Evolutionary conservation across 2,797 vertebrate genomes (phyloP).

Genomic region (Lutjanus argentimaculatus): DNA sequence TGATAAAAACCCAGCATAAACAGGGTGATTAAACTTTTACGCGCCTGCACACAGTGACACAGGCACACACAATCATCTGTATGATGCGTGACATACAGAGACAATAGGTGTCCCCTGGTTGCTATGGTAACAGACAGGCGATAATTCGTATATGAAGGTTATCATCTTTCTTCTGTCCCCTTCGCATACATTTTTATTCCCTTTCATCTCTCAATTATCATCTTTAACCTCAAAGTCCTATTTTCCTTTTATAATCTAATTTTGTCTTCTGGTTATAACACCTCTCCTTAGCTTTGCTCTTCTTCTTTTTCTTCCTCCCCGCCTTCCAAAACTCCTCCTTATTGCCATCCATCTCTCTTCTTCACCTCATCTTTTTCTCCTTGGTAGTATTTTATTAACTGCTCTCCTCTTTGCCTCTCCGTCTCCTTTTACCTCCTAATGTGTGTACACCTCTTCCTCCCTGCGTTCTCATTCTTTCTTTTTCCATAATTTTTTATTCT

Average conservation of each 20-base stretch:
- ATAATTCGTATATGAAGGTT: conserved; percentile 45
- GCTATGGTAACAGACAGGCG: conserved; percentile 42
- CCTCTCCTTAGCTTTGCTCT: background rate
- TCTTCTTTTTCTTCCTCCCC: background rate
- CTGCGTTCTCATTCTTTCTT: background rate
- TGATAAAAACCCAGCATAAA: conserved; percentile 17
- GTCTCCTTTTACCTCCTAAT: background rate
- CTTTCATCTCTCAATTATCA: conserved; percentile 24
- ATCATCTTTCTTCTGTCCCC: background rate
- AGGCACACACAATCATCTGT: conserved; percentile 15
- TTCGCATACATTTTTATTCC: conserved; percentile 22
- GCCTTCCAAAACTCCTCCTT: background rate
- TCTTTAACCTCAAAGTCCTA: background rate
- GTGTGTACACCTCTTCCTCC: background rate
- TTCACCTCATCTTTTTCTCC: background rate
- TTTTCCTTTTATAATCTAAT: background rate
- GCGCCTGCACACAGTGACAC: background rate
- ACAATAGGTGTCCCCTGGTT: conserved; percentile 46
- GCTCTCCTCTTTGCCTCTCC: background rate
- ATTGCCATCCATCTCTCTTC: background rate
- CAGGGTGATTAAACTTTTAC: conserved; percentile 44
- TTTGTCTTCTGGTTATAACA: background rate
- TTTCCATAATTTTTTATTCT: background rate
- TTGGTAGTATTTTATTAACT: background rate
- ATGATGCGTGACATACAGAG: conserved; percentile 14